Conservation (phyloP, 2,113 vertebrate species). For the Romanogobio albipinnatus region DNA sequence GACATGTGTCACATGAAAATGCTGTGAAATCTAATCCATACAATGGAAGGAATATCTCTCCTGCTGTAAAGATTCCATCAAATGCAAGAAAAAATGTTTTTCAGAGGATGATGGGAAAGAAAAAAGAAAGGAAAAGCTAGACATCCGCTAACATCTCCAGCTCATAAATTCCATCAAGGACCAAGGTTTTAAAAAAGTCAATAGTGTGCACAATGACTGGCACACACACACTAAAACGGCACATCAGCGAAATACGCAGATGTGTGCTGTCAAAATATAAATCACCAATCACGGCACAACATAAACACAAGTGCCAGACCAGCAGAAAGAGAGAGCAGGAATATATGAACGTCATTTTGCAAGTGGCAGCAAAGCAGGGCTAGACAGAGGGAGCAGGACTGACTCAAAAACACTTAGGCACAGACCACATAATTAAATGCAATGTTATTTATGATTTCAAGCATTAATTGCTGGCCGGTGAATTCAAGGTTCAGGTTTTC, state of each 20-base stretch:
- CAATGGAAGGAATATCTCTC: conserved; percentile 64
- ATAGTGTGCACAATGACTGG: conserved; percentile 52
- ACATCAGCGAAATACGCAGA: conserved; percentile 79
- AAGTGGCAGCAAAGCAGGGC: not conserved
- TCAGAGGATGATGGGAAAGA: conserved; percentile 52
- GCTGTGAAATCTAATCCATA: conserved; percentile 35
- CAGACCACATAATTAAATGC: conserved; percentile 41
- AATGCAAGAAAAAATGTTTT: conserved; percentile 21
- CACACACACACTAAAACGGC: conserved; percentile 60
- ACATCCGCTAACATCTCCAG: conserved; percentile 59
- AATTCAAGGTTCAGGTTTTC: conserved; percentile 13
- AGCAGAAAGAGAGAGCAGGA: conserved; percentile 71
- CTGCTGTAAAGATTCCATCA: conserved; percentile 64
- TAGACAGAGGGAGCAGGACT: conserved; percentile 1
- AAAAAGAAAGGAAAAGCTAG: conserved; percentile 64
- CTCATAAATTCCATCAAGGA: conserved; percentile 77
- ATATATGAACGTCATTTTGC: conserved; percentile 58
- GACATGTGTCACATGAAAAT: conserved; percentile 44
- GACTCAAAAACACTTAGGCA: conserved; percentile 34
- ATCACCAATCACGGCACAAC: conserved; percentile 75
- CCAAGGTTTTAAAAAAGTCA: conserved; percentile 72
- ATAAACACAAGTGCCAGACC: conserved; percentile 76
- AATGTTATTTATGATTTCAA: conserved; percentile 41
- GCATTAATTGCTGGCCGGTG: conserved; percentile 24
- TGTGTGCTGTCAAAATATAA: conserved; percentile 78